Base-by-base conservation (phyloP, 37 sponge, comb jelly and placozoan species). In the Bolinopsis microptera region DNA sequence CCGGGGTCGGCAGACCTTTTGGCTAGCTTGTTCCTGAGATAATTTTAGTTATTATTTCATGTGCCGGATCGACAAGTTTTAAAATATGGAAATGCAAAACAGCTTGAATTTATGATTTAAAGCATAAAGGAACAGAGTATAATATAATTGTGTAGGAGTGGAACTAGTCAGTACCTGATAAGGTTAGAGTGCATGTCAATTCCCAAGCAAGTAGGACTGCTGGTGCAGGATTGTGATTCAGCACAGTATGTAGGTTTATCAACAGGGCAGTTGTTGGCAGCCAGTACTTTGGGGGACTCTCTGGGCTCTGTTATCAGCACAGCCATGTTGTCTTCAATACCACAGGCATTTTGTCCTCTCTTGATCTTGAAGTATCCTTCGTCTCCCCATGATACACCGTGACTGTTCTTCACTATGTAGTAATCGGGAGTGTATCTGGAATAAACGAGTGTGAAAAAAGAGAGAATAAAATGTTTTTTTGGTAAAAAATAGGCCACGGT, bases 381-480 rank as follows among this genome's bases (percentile, higher is more conserved):
- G 28, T 86, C 61, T 25, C 90, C 90, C 61, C 61, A 41, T 0
- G 90, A 40, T 0, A 86, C 90, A 16, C 90, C 90, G 27, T 41
- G 41, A 26, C 90, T 86, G 30, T 86, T 41, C 41, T 41, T 18
- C 27, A 41, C 90, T 86, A 86, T 86, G 61, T 86, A 86, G 90
- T 86, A 86, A 23, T 86, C 90, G 1, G 90, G 90, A 28, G 90
- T 86, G 90, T 86, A 86, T 16, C 80, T 77, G 80, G 9, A 35
- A 32, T 2, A 13, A n/a, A n/a, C n/a, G n/a, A n/a, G n/a, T n/a
- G n/a, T n/a, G n/a, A n/a, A n/a, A n/a, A n/a, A n/a, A n/a, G n/a
- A n/a, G n/a, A n/a, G n/a, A n/a, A n/a, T n/a, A n/a, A n/a, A n/a
- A n/a, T n/a, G n/a, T n/a, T n/a, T n/a, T n/a, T n/a, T n/a, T n/a